Evolutionary conservation across 2,797 vertebrate genomes (phyloP), one percentile per base, ranked within the genome.

Genomic region (Trachops cirrhosus): DNA sequence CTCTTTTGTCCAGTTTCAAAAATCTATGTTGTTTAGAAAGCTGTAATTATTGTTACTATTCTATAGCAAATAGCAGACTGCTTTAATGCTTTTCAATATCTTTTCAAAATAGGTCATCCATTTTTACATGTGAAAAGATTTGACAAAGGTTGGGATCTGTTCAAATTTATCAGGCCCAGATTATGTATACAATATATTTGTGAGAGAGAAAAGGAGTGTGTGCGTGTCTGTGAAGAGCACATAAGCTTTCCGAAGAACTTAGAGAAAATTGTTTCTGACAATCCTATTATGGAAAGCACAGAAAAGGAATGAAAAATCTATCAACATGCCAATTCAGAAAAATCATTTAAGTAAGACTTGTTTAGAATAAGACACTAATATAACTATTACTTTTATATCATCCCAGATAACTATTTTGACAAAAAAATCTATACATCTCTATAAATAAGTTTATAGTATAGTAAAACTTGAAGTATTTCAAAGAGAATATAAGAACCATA

Each of bases 261-360:
- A 50, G 21, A 92, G 32, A 88, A 96, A 94, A 97, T 86, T 95
- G 34, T 6, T 82, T 90, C 39, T 93, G 64, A 68, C 70, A 88
- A 75, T 78, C 44, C 26, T 91, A 62, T 92, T 94, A 93, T 26
- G 50, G 41, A 74, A 85, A 93, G 7, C 26, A 87, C 3, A 80
- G 34, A 16, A n/a, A 22, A 93, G 9, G 29, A 95, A 88, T 95
- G 37, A 79, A 67, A 93, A 96, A 75, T 83, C 41, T 48, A 44
- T 92, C 4, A 48, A 14, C 21, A 19, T 48, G 7, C 64, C 54
- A 73, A 50, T 75, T 77, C 74, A 73, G 3, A 39, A 88, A 91
- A 91, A 92, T 41, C 15, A 62, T n/a, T 95, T 88, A 95, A 95
- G 32, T 77, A 79, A 71, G 19, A 91, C 50, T 73, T 34, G 32